Evolutionary conservation across 2,888 invertebrate genomes (phyloP).

Genomic region (Seira ritae): DNA sequence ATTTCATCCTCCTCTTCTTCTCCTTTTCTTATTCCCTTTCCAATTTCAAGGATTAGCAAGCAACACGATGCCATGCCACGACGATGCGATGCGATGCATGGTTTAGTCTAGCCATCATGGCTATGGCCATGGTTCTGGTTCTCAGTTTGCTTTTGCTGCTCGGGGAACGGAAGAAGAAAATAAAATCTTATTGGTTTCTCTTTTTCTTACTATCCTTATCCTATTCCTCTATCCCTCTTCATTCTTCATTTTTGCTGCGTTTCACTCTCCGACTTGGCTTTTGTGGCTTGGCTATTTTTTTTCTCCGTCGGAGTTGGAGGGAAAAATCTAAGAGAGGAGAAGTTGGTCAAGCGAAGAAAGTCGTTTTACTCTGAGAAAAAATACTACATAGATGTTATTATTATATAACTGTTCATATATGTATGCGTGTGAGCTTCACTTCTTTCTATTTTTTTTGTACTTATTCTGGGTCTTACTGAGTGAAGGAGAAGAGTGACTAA

Average conservation of each 20-base stretch:
- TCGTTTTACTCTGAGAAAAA: constrained; percentile 33
- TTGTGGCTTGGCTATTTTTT: constrained; percentile 9
- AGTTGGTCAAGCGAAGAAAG: constrained; percentile 57
- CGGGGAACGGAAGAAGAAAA: constrained; percentile 10
- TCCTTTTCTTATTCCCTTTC: constrained; percentile 40
- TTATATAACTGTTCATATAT: too few species aligned
- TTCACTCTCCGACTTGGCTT: neutral
- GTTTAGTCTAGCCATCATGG: too few species aligned
- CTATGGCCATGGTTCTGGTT: too few species aligned
- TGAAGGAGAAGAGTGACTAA: too few species aligned
- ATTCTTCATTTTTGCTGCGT: constrained; percentile 24
- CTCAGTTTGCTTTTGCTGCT: too few species aligned
- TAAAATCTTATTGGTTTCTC: constrained; percentile 38
- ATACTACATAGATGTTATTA: neutral
- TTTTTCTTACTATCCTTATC: constrained; percentile 15
- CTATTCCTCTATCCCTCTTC: constrained; percentile 19
- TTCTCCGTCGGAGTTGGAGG: neutral
- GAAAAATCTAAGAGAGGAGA: constrained; percentile 23
- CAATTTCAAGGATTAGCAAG: constrained; percentile 62
- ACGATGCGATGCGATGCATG: too few species aligned
- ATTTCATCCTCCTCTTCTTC: constrained; percentile 22
- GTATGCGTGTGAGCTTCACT: neutral
- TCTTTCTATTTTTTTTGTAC: neutral
- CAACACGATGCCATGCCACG: constrained; percentile 20
- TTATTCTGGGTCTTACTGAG: constrained; percentile 8